Percentiles rank a stretch among this genome's conserved stretches.
These are phyloP conservation scores for Labeo calbasu DNA, from an alignment of 2,797 vertebrate genomes.

Conservation along the genomic window DNA sequence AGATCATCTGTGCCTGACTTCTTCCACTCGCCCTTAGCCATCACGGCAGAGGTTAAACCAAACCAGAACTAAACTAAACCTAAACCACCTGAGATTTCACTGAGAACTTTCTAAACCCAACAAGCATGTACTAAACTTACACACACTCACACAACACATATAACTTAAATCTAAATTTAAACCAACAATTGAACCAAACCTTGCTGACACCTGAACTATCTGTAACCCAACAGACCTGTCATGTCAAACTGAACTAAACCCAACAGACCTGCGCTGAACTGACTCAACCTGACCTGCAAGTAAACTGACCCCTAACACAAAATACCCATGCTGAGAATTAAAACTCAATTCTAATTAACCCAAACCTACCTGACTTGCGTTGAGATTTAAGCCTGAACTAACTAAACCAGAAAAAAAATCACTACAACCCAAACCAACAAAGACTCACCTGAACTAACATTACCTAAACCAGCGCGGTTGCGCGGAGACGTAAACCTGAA, in stretches of 20 bases:
- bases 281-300: not conserved
- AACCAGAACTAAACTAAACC: not conserved
- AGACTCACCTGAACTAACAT: not conserved
- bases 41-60: slow-evolving; percentile 41
- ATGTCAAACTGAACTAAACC: not conserved
- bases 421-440: not conserved
- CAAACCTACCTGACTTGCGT: not conserved
- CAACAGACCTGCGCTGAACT: not conserved
- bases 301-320: not conserved
- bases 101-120: not conserved
- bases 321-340: not conserved
- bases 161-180: not conserved
- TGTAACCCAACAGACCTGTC: not conserved
- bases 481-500: not conserved
- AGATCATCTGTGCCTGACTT: slow-evolving; percentile 65
- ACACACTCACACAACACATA: slow-evolving; percentile 44
- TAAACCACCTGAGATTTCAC: not conserved
- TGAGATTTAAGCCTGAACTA: not conserved
- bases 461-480: not conserved
- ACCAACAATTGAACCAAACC: not conserved
- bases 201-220: not conserved
- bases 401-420: not conserved
- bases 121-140: not conserved
- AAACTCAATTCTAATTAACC: not conserved
- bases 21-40: slow-evolving; percentile 78